These are phyloP conservation scores for Zelleria hepariella DNA, from an alignment of 2,888 invertebrate species.

Conservation along the genomic window DNA sequence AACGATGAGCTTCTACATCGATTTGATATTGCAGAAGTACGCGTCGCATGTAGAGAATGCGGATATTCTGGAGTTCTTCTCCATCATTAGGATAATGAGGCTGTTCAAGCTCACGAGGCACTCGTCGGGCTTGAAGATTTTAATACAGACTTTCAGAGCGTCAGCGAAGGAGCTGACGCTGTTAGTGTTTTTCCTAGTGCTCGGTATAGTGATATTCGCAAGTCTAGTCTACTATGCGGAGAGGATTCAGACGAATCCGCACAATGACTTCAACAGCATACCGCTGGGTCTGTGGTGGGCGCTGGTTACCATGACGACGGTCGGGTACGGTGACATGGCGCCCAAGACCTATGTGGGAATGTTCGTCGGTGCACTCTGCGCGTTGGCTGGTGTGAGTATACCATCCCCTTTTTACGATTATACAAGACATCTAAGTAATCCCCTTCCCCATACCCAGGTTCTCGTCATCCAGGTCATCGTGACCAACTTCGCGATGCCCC, in stretches of 20 bases:
- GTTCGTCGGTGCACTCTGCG: slow-evolving; percentile 98
- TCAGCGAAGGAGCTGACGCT: slow-evolving; percentile 97
- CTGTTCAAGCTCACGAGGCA: slow-evolving; percentile 97
- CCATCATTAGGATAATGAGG: slow-evolving; percentile 97
- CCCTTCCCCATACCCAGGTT: too few relatives aligned
- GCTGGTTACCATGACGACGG: slow-evolving; percentile 98
- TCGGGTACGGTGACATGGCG: slow-evolving; percentile 98
- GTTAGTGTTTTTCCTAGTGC: slow-evolving; percentile 96
- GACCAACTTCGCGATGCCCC: too few relatives aligned
- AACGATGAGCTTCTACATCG: slow-evolving; percentile 98
- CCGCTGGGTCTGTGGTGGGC: slow-evolving; percentile 99
- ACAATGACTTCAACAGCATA: slow-evolving; percentile 98
- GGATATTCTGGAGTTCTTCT: slow-evolving; percentile 97
- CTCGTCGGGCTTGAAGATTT: slow-evolving; percentile 97
- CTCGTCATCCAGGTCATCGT: too few relatives aligned
- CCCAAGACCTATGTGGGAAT: slow-evolving; percentile 98
- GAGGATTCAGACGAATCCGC: slow-evolving; percentile 93
- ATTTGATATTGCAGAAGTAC: slow-evolving; percentile 89
- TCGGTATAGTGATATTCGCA: slow-evolving; percentile 98
- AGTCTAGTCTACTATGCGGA: slow-evolving; percentile 99
- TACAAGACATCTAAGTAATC: too few relatives aligned
- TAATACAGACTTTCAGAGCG: slow-evolving; percentile 98
- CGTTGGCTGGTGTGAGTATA: slow-evolving; percentile 91
- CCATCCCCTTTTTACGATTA: too few relatives aligned
- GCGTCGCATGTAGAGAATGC: slow-evolving; percentile 94